Evolutionary conservation across 35 echinoderm and acorn worm genomes (phyloP).

Genomic region (Chiridota heheva): DNA sequence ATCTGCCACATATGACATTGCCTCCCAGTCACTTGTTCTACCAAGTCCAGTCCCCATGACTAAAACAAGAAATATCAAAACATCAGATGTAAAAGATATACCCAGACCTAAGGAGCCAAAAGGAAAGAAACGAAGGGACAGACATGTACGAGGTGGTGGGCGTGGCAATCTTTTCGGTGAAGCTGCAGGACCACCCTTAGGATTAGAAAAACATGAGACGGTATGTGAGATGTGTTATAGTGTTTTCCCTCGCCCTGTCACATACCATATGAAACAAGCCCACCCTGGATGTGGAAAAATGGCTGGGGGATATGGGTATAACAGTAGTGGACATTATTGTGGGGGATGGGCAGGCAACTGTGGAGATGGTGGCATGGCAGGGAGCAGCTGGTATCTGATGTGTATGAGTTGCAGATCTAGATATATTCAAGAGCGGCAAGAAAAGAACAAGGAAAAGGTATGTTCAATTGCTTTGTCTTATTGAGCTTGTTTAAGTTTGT

Average conservation of each 20-base stretch:
- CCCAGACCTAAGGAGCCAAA: conserved; percentile 67
- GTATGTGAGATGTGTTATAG: conserved; percentile 89
- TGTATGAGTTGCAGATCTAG: conserved; percentile 87
- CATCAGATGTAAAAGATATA: conserved; percentile 63
- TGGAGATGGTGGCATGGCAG: conserved; percentile 80
- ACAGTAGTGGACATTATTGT: conserved; percentile 93
- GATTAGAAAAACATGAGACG: conserved; percentile 70
- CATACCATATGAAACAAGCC: conserved; percentile 92
- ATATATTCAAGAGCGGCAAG: conserved; percentile 83
- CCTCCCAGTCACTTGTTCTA: conserved; percentile 79
- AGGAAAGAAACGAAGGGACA: conserved; percentile 89
- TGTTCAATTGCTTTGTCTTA: background rate
- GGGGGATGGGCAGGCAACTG: conserved; percentile 96
- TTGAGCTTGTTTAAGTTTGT: no score
- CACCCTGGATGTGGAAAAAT: conserved; percentile 92
- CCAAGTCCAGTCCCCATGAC: conserved; percentile 89
- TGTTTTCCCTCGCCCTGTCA: conserved; percentile 92
- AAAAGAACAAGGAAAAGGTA: conserved; percentile 73
- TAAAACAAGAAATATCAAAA: conserved; percentile 56
- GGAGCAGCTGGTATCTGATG: conserved; percentile 98
- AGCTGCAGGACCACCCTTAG: conserved; percentile 81
- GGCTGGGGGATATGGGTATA: conserved; percentile 91
- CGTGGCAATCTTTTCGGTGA: conserved; percentile 94
- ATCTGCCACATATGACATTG: conserved; percentile 75
- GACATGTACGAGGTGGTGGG: conserved; percentile 72